These are phyloP conservation scores for Agonum fuliginosum DNA, from an alignment of 2,888 invertebrate genomes.

Conservation along the genomic window DNA sequence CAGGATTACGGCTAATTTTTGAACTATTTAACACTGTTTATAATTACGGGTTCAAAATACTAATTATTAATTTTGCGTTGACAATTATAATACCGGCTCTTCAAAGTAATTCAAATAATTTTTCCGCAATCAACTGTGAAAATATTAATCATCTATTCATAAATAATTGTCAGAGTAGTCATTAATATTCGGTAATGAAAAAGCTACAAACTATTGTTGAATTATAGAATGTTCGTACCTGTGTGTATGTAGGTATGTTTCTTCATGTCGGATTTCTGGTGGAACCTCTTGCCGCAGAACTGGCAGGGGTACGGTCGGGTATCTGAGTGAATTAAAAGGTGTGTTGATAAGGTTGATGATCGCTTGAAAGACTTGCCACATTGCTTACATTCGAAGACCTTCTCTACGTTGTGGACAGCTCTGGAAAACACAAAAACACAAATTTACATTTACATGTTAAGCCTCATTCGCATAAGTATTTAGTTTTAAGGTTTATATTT, in stretches of 20 bases:
- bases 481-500: too few species aligned
- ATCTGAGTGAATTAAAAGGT: conserved; percentile 97
- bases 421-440: conserved; percentile 72
- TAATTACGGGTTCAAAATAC: background rate
- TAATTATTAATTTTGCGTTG: conserved; percentile 25
- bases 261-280: conserved; percentile 99
- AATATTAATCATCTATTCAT: conserved; percentile 42
- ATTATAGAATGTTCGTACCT: conserved; percentile 76
- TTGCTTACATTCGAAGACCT: conserved; percentile 96
- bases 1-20: background rate
- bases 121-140: conserved; percentile 27
- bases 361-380: conserved; percentile 98
- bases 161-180: conserved; percentile 28
- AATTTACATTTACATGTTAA: too few species aligned
- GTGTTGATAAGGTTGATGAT: conserved; percentile 97
- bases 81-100: conserved; percentile 2
- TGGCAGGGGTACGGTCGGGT: conserved; percentile 98
- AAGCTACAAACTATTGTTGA: conserved; percentile 18
- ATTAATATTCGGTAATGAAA: conserved; percentile 32
- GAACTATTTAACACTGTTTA: conserved; percentile 4
- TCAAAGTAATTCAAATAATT: conserved; percentile 4
- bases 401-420: conserved; percentile 94
- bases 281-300: conserved; percentile 98
- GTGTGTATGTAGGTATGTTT: conserved; percentile 98
- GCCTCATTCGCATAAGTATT: too few species aligned